Evolutionary conservation across 64 coral and sea anemone species (phyloP), one percentile per base, ranked within the genome.

Genomic region (Stichodactyla mertensii): DNA sequence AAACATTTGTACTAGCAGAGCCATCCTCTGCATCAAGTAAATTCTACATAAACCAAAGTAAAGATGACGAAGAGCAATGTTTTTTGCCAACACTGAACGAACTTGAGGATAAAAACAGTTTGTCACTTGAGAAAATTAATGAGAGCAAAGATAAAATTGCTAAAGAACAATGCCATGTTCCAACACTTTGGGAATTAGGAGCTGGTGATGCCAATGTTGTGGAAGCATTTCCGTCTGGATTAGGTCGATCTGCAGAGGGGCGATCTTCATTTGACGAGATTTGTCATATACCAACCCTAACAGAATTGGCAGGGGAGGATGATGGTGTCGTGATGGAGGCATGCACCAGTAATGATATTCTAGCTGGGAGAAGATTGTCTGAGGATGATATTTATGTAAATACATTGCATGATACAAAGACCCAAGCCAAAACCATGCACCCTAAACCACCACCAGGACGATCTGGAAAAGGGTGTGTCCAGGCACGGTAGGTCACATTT

Each of bases 371-470:
- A 85, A 20, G 83, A 7, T 85, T 16, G 9, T 85, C 83, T 64
- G 83, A 64, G 24, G 83, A 85, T 19, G 51, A 81, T 28, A 52
- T 28, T 53, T 85, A 85, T 85, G 31, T 12, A 4, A 36, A 36
- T 20, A 16, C 45, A 16, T 5, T 4, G 55, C 12, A 58, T 36
- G 83, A 23, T 16, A 22, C 20, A 18, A 59, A 27, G 9, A 26
- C 45, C 14, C 0, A 22, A 11, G n/a, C 20, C 77, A 77, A 61
- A 52, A 6, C 78, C 31, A 24, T 92, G 20, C 77, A 77, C 14
- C 90, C 90, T 60, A 92, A 92, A 55, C 90, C 90, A 74, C 90
- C 90, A 2, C 90, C 90, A 4, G 90, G 90, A 6, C 59, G 90
- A 82, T 86, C 90, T 78, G 90, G 80, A 69, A 77, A 78, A 14